Evolutionary conservation across 2,113 vertebrate genomes (phyloP).

Genomic region (Periophthalmodon schlosseri): DNA sequence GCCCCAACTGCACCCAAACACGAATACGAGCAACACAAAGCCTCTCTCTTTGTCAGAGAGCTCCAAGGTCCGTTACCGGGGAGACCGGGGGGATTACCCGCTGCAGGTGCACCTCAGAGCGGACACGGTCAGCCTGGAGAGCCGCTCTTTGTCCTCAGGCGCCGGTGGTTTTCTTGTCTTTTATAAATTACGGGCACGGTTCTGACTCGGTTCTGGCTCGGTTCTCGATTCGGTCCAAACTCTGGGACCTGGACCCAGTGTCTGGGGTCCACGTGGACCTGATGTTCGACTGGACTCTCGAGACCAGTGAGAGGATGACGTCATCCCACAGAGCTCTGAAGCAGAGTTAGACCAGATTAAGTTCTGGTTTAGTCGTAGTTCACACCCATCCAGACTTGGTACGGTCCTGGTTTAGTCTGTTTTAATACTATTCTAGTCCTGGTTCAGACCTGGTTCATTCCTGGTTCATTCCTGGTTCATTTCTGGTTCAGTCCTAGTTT

Average conservation of each 20-base stretch:
- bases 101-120: background rate
- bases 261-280: background rate
- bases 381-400: background rate
- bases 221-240: background rate
- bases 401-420: no score
- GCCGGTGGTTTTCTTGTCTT: background rate
- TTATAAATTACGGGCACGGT: background rate
- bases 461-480: background rate
- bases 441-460: background rate
- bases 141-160: background rate
- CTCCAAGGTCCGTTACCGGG: background rate
- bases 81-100: background rate
- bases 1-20: background rate
- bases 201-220: background rate
- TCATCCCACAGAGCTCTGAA: background rate
- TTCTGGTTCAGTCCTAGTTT: background rate
- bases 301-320: background rate
- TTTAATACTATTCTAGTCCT: background rate
- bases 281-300: background rate
- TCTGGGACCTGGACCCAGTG: background rate
- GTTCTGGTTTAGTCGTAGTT: background rate
- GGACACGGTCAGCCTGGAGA: background rate
- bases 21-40: background rate
- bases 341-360: background rate
- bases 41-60: background rate